Base-by-base conservation (phyloP, 2,113 vertebrate species). In the Callionymus lyra region DNA sequence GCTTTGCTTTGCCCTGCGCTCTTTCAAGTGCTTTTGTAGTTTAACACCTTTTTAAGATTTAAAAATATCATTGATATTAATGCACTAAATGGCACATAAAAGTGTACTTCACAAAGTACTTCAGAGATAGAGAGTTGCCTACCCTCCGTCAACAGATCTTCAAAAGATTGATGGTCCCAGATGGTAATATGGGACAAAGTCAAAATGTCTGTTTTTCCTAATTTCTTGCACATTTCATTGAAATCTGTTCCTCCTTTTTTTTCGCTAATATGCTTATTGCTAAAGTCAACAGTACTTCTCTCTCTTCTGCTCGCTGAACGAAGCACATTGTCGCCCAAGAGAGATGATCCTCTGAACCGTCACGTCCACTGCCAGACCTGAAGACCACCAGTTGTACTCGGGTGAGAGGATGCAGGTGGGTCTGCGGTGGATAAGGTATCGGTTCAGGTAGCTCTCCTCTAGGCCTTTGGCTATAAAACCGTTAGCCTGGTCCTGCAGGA, bases 381-480 rank as follows among this genome's bases (percentile, higher is more conserved):
- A 83, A 18, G 76, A 56, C 77, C 80, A 81, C 80, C 85, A 87
- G 59, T 74, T 82, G 68, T 86, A 88, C 63, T 87, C 87, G 8
- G 85, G 86, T 2, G 84, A 88, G 44, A 88, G 78, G 16, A 88
- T 65, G 9, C 77, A 59, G 2, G 66, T 83, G 0, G 87, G 83
- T 50, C 73, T 83, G 57, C 70, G 72, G 47, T 82, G 56, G 4
- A 87, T 65, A 41, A 87, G 48, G 53, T 83, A 87, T 34, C 81
- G 82, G 63, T 87, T 87, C 33, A 88, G 63, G 72, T 87, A 85
- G 70, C 84, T 84, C 61, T 89, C 86, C 47, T 89, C 85, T 0
- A 84, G 66, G 27, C 68, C 72, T 16, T 57, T 53, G 15, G 83
- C 79, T 50, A 36, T 59, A 6, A 84, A 18, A 1, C 63, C 59